Base-by-base conservation (phyloP, 1,140 invertebrate genomes). In the Nilaparvata lugens region DNA sequence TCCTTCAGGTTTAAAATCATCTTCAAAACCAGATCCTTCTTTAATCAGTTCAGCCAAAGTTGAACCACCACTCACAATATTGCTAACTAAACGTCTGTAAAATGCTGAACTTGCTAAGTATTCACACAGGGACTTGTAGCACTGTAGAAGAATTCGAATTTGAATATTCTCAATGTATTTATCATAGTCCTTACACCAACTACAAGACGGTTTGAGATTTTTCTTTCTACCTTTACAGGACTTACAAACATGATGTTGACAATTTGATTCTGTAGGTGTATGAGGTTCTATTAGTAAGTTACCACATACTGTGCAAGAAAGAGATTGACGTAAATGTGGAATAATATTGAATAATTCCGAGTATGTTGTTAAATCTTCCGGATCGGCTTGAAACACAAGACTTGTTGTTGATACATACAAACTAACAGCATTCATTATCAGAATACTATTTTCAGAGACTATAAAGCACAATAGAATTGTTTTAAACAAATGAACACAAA, bases 231-330 rank as follows among this genome's bases (percentile, higher is more conserved):
- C 89, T 67, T 86, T 80, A 72, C 93, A 95, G 4, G 73, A 71
- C n/a, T 78, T 75, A 66, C 92, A 95, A 16, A 95, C 87, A 75
- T 92, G 86, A 76, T 95, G 92, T 73, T 91, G 87, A 76, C 92
- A 95, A 58, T 83, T 82, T n/a, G 83, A 84, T 66, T 83, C 83
- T 4, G 79, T 81, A n/a, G 91, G 88, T 45, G 87, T 85, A 70
- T 86, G 86, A 1, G 92, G 91, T 71, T 90, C 85, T 52, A 85
- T 84, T 48, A 93, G 74, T 58, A 95, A 77, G 70, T 89, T 86
- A 56, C 86, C 85, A 74, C 92, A 95, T 38, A 94, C 91, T 58
- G 88, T 89, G 74, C 92, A 95, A 61, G 88, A 88, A 60, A 96
- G 76, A 65, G 90, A 87, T 74, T 92, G 88, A 42, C 91, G 79